phyloP scores from a whole-genome alignment of 2,888 invertebrate genomes.

The Caenorhabditis zanzibari region DNA sequence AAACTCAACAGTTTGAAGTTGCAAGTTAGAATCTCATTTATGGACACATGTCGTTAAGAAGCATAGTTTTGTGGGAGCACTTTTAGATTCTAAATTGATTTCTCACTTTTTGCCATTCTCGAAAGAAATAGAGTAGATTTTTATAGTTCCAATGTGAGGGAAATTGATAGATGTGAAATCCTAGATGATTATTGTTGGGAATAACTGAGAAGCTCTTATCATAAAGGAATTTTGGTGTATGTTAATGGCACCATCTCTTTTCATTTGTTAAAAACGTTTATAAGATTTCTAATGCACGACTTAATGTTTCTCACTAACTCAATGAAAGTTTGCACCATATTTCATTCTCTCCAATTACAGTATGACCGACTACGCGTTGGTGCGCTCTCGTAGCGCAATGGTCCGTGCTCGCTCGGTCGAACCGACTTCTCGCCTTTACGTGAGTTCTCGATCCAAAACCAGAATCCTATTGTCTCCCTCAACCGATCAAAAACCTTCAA shows the following conservation, averaged over 20 bases:
- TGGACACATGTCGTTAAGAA: no score
- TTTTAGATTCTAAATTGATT: no score
- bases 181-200: no score
- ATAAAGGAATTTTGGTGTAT: no score
- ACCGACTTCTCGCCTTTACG: conserved; percentile 63
- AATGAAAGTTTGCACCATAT: not conserved
- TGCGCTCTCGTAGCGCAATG: conserved; percentile 77
- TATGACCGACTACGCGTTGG: conserved; percentile 78
- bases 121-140: no score
- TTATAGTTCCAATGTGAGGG: no score
- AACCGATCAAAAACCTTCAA: conserved; percentile 50
- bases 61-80: no score
- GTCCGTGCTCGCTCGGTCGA: conserved; percentile 73
- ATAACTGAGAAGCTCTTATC: no score
- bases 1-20: conserved; percentile 1
- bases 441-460: conserved; percentile 23
- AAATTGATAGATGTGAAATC: no score
- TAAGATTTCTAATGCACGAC: not conserved
- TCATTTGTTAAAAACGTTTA: no score
- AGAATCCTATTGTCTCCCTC: not conserved
- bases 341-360: conserved; percentile 48
- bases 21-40: not conserved
- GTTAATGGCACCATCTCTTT: no score
- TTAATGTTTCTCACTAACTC: not conserved
- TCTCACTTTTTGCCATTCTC: no score